Evolutionary conservation across 2,888 invertebrate genomes (phyloP).

Genomic region (Coelopa pilipes): DNA sequence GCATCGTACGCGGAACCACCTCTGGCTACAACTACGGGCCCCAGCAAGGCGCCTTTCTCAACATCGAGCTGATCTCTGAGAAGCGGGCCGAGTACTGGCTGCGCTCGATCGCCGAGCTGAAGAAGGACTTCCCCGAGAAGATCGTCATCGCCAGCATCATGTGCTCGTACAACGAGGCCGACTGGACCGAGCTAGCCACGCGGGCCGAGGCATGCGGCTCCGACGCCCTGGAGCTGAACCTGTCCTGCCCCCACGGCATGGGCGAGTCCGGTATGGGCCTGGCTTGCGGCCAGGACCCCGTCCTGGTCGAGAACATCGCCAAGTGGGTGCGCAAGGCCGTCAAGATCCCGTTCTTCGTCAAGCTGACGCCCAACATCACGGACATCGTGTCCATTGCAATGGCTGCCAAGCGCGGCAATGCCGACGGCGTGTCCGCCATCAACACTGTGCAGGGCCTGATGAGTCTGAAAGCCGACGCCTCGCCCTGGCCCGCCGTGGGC

Average conservation of each 20-base stretch:
- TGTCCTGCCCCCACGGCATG: constrained; percentile 99
- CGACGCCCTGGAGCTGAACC: constrained; percentile 94
- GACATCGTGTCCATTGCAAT: constrained; percentile 88
- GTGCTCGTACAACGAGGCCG: constrained; percentile 86
- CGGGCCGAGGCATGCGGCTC: constrained; percentile 86
- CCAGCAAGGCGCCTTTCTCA: constrained; percentile 95
- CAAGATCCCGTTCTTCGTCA: constrained; percentile 95
- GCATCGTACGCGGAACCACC: constrained; percentile 93
- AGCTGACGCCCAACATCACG: constrained; percentile 97
- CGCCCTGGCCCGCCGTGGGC: constrained; percentile 93
- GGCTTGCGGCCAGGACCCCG: constrained; percentile 96
- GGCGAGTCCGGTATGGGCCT: constrained; percentile 98
- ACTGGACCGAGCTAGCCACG: constrained; percentile 87
- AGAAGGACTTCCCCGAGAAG: constrained; percentile 90
- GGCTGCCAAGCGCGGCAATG: constrained; percentile 92
- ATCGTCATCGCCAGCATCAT: constrained; percentile 95
- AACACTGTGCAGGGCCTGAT: constrained; percentile 97
- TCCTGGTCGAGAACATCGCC: constrained; percentile 87
- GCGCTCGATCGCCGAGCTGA: constrained; percentile 85
- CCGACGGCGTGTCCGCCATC: constrained; percentile 95
- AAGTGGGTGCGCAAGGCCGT: constrained; percentile 88
- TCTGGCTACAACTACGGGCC: constrained; percentile 93
- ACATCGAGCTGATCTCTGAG: constrained; percentile 98
- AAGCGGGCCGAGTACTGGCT: constrained; percentile 96
- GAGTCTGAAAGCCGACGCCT: constrained; percentile 82